These are phyloP conservation scores for Parnassius glacialis DNA, from an alignment of 2,888 invertebrate genomes.

Conservation along the genomic window DNA sequence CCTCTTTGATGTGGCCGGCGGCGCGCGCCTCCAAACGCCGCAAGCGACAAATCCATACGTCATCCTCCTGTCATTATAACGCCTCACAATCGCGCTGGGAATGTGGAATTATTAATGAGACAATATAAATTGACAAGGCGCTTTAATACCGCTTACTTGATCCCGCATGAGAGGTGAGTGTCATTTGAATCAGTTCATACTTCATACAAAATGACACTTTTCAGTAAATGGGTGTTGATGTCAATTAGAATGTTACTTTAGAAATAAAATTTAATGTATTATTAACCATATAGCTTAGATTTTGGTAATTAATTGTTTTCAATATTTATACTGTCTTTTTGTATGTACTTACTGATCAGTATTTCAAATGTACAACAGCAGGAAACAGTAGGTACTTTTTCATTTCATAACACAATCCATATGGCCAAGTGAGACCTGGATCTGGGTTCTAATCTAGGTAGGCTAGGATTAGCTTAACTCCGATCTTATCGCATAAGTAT, in stretches of 20 bases:
- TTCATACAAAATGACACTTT: not conserved
- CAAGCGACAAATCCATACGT: slow-evolving; percentile 81
- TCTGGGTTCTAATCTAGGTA: too few relatives aligned
- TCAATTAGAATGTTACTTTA: slow-evolving; percentile 12
- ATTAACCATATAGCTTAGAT: too few relatives aligned
- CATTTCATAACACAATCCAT: too few relatives aligned
- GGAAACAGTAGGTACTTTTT: too few relatives aligned
- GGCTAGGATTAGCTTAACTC: too few relatives aligned
- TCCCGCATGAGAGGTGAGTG: slow-evolving; percentile 34
- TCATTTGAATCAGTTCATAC: slow-evolving; percentile 17
- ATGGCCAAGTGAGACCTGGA: too few relatives aligned
- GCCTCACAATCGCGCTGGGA: slow-evolving; percentile 76
- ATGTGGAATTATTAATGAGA: slow-evolving; percentile 79
- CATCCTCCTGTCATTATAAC: slow-evolving; percentile 81
- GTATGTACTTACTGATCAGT: too few relatives aligned
- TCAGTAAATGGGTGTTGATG: slow-evolving; percentile 9
- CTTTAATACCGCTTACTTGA: slow-evolving; percentile 67
- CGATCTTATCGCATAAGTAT: too few relatives aligned
- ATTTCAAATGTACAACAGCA: too few relatives aligned
- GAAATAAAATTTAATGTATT: not conserved
- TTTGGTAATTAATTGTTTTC: too few relatives aligned
- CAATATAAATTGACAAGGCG: slow-evolving; percentile 79
- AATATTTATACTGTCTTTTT: too few relatives aligned
- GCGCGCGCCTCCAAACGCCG: slow-evolving; percentile 79
- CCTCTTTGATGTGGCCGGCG: slow-evolving; percentile 80